Evolutionary conservation across 2,113 vertebrate species (phyloP).

Genomic region (Mohoua ochrocephala): DNA sequence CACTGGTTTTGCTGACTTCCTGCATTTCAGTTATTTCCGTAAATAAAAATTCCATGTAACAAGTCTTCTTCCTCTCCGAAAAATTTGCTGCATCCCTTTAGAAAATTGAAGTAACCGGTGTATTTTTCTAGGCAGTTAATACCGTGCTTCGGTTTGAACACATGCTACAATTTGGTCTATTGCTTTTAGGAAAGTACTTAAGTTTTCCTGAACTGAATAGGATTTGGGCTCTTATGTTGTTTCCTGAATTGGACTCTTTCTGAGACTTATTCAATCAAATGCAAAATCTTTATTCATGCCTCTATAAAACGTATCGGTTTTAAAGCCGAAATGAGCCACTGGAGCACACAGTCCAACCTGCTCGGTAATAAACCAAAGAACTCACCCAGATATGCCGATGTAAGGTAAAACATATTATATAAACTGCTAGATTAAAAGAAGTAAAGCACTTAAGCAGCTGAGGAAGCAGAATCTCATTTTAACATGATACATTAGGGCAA

Average conservation of each 20-base stretch:
- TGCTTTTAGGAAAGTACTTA: neutral
- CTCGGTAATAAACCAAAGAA: neutral
- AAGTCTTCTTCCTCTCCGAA: neutral
- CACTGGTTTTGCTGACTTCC: neutral
- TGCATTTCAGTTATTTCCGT: neutral
- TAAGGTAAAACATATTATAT: slow-evolving; percentile 3
- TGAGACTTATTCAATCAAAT: neutral
- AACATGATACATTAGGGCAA: slow-evolving; percentile 32
- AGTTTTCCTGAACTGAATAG: neutral
- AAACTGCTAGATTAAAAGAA: slow-evolving; percentile 37
- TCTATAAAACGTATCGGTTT: neutral
- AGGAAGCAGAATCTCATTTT: slow-evolving; percentile 38
- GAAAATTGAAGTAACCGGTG: accelerated
- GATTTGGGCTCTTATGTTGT: neutral
- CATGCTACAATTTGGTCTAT: neutral
- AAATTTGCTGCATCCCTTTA: neutral
- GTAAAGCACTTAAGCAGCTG: slow-evolving; percentile 29
- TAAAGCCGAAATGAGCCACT: neutral
- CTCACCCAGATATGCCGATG: neutral
- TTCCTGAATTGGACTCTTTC: neutral
- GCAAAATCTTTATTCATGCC: neutral
- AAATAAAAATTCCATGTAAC: neutral
- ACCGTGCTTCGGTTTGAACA: neutral
- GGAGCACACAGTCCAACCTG: neutral
- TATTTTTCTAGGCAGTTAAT: neutral